Percentiles rank a stretch among this genome's conserved stretches.
These are phyloP conservation scores for Rhyacichthys aspro DNA, from an alignment of 2,797 vertebrate species.

Conservation along the genomic window DNA sequence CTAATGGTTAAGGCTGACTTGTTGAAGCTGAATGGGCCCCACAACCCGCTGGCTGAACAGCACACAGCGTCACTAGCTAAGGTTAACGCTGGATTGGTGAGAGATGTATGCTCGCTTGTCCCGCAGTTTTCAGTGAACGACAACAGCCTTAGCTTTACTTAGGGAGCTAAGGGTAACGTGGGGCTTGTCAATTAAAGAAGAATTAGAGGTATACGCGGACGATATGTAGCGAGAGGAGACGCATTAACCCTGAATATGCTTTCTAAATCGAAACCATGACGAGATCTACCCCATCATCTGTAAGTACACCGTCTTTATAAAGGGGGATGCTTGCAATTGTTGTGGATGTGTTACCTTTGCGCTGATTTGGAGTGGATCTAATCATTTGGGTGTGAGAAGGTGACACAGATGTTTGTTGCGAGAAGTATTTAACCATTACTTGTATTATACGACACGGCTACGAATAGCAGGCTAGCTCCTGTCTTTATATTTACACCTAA, in stretches of 20 bases:
- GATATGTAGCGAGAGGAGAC: slow-evolving; percentile 56
- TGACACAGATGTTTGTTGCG: slow-evolving; percentile 53
- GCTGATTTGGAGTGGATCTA: slow-evolving; percentile 43
- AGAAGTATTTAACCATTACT: slow-evolving; percentile 53
- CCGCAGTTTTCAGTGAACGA: slow-evolving; percentile 70
- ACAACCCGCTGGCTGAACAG: slow-evolving; percentile 74
- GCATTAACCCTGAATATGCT: slow-evolving; percentile 73
- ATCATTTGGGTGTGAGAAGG: slow-evolving; percentile 70
- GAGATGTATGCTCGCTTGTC: slow-evolving; percentile 68
- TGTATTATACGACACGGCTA: slow-evolving; percentile 55
- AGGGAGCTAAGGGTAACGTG: slow-evolving; percentile 60
- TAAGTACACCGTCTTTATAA: slow-evolving; percentile 72
- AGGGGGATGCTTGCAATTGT: slow-evolving; percentile 59
- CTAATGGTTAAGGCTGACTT: slow-evolving; percentile 76
- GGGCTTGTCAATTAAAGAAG: slow-evolving; percentile 56
- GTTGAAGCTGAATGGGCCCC: slow-evolving; percentile 78
- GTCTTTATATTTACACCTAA: slow-evolving; percentile 76
- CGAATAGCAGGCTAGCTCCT: slow-evolving; percentile 68
- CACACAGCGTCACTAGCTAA: slow-evolving; percentile 75
- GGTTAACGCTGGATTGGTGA: slow-evolving; percentile 67
- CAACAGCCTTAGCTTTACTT: slow-evolving; percentile 65
- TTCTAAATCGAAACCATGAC: slow-evolving; percentile 78
- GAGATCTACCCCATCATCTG: slow-evolving; percentile 75
- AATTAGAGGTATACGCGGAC: slow-evolving; percentile 37
- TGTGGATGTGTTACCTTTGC: slow-evolving; percentile 58